Conservation (phyloP, 2,113 vertebrate species). For the Onychostruthus taczanowskii region DNA sequence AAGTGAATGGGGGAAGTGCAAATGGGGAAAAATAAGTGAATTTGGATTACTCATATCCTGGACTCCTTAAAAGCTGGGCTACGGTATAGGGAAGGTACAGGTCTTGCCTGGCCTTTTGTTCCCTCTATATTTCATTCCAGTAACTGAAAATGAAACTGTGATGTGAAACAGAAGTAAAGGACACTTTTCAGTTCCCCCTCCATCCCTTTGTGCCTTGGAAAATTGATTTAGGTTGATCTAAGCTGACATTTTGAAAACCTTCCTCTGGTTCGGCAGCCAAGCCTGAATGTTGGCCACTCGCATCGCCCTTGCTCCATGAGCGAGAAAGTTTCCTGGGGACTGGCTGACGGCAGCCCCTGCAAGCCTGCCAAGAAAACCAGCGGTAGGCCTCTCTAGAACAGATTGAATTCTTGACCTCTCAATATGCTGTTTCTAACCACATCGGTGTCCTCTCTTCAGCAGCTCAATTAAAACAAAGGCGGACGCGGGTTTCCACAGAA, state of each 20-base stretch:
- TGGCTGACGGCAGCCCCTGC: background rate
- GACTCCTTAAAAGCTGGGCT: background rate
- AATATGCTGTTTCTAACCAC: conserved; percentile 37
- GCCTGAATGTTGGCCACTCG: conserved; percentile 23
- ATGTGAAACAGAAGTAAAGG: background rate
- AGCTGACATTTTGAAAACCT: conserved; percentile 43
- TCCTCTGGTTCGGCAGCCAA: conserved; percentile 32
- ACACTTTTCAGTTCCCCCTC: background rate
- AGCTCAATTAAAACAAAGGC: conserved; percentile 23
- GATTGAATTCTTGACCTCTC: conserved; percentile 61
- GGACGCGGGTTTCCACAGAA: background rate
- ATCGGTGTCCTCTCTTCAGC: background rate
- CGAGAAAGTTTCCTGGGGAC: conserved; percentile 19
- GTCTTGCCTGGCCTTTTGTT: background rate
- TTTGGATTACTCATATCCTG: background rate
- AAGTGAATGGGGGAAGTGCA: background rate
- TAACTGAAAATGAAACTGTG: background rate
- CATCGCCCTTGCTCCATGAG: background rate
- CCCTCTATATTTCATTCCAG: background rate
- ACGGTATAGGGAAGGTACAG: background rate
- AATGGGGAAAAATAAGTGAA: background rate
- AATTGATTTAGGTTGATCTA: conserved; percentile 1
- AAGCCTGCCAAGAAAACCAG: conserved; percentile 55
- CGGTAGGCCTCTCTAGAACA: conserved; percentile 40
- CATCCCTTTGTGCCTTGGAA: background rate